phyloP scores from a whole-genome alignment of 2,113 vertebrate species.

The Pedionomus torquatus region DNA sequence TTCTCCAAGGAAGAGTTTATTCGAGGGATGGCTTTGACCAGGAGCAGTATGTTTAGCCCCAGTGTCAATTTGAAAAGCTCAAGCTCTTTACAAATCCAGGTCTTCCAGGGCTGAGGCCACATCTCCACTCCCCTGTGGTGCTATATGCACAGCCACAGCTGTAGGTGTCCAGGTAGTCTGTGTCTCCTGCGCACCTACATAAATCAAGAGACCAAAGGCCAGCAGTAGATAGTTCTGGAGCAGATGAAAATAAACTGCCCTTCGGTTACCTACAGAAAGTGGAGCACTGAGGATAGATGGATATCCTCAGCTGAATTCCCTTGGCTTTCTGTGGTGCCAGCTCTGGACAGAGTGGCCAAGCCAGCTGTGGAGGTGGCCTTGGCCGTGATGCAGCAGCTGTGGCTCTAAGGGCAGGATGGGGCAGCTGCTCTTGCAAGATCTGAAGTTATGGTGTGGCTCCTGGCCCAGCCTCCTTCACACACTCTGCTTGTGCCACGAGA shows the following conservation, averaged over 20 bases:
- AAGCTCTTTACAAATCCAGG: conserved; percentile 50
- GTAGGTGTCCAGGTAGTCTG: neutral
- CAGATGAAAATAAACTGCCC: neutral
- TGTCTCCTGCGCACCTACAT: neutral
- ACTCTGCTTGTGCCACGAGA: neutral
- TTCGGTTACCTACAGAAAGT: neutral
- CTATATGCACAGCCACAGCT: neutral
- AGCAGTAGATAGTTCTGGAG: neutral
- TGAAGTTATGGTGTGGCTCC: neutral
- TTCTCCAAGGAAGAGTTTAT: neutral
- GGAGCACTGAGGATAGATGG: neutral
- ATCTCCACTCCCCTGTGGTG: conserved; percentile 8
- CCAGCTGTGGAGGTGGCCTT: neutral
- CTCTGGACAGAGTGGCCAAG: neutral
- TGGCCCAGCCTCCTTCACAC: conserved; percentile 2
- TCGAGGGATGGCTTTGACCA: neutral
- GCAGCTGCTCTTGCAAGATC: neutral
- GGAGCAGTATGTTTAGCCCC: neutral
- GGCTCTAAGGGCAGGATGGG: neutral
- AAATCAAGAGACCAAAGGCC: neutral
- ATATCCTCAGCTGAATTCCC: neutral
- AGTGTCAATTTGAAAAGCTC: neutral
- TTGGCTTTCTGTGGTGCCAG: neutral
- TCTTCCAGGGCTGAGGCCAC: conserved; percentile 53
- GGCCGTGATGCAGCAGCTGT: neutral